Conservation (phyloP, 2,113 vertebrate species). For the Neodontobutis hainanensis region DNA sequence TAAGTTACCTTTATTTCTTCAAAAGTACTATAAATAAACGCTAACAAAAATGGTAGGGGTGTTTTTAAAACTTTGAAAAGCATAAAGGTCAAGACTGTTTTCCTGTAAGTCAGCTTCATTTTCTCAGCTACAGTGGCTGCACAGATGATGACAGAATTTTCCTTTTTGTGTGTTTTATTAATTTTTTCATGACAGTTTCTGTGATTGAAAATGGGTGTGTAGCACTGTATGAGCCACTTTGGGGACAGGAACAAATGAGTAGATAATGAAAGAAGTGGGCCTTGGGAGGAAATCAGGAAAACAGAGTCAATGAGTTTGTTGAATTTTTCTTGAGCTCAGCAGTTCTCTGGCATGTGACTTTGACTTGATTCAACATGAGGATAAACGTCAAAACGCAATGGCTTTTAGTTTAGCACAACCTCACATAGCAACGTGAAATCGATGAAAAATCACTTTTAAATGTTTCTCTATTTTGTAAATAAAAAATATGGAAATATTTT, state of each 20-base stretch:
- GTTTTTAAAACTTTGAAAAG: background rate
- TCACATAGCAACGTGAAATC: background rate
- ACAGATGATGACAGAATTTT: slow-evolving; percentile 11
- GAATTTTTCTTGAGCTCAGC: slow-evolving; percentile 70
- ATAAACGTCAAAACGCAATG: slow-evolving; percentile 53
- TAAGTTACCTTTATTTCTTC: too few species aligned
- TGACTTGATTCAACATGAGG: slow-evolving; percentile 64
- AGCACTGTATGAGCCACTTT: slow-evolving; percentile 33
- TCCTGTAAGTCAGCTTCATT: background rate
- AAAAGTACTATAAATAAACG: too few species aligned
- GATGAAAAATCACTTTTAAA: too few species aligned
- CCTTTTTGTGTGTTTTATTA: slow-evolving; percentile 13
- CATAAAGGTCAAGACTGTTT: background rate
- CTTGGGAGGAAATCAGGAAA: slow-evolving; percentile 64
- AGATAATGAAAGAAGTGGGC: slow-evolving; percentile 70
- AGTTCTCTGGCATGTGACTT: slow-evolving; percentile 40
- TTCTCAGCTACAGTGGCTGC: slow-evolving; percentile 9
- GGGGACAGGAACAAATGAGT: slow-evolving; percentile 66
- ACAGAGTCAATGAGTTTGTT: slow-evolving; percentile 62
- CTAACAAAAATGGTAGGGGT: too few species aligned
- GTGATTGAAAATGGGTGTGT: slow-evolving; percentile 49
- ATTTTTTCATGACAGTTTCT: slow-evolving; percentile 48
- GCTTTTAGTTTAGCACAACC: slow-evolving; percentile 42
- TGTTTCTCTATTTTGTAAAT: background rate
- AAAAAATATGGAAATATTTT: background rate